A percentile compares a stretch with the other conserved stretches of the same genome.
These are phyloP conservation scores for Pachyseris speciosa DNA, from an alignment of 64 coral and sea anemone species.

Conservation along the genomic window DNA sequence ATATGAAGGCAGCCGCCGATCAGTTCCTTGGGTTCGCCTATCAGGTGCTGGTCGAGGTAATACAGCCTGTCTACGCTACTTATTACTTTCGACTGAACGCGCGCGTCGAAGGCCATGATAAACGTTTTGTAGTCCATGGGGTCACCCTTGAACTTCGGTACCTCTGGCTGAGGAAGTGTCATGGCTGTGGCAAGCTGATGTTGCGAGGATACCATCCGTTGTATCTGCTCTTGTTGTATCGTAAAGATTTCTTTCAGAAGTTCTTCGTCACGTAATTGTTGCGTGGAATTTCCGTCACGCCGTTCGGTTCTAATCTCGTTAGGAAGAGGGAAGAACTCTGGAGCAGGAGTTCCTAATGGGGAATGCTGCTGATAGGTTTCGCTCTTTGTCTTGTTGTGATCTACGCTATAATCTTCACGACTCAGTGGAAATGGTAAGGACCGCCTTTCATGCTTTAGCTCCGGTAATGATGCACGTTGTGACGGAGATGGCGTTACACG, in stretches of 20 bases:
- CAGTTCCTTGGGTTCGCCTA: conserved; percentile 14
- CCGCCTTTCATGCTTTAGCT: too few species aligned
- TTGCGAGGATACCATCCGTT: not conserved
- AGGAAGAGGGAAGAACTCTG: too few species aligned
- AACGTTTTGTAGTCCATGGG: not conserved
- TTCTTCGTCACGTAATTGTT: too few species aligned
- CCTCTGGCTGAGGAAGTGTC: not conserved
- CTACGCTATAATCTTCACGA: too few species aligned
- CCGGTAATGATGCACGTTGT: too few species aligned
- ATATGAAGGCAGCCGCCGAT: conserved; percentile 32
- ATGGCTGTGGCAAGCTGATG: conserved; percentile 4
- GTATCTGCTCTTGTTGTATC: not conserved
- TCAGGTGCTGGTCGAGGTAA: conserved; percentile 35
- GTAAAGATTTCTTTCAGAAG: not conserved
- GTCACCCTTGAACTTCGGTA: conserved; percentile 13
- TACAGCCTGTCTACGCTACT: conserved; percentile 27
- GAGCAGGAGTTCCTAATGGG: too few species aligned
- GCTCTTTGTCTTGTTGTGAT: too few species aligned
- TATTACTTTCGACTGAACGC: not conserved
- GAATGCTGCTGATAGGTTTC: too few species aligned
- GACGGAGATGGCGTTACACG: too few species aligned
- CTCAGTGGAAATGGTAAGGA: too few species aligned
- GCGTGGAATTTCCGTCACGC: too few species aligned
- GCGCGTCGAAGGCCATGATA: conserved; percentile 44
- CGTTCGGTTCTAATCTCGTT: too few species aligned